Evolutionary conservation across 2,113 vertebrate genomes (phyloP).

Genomic region (Haemorhous mexicanus): DNA sequence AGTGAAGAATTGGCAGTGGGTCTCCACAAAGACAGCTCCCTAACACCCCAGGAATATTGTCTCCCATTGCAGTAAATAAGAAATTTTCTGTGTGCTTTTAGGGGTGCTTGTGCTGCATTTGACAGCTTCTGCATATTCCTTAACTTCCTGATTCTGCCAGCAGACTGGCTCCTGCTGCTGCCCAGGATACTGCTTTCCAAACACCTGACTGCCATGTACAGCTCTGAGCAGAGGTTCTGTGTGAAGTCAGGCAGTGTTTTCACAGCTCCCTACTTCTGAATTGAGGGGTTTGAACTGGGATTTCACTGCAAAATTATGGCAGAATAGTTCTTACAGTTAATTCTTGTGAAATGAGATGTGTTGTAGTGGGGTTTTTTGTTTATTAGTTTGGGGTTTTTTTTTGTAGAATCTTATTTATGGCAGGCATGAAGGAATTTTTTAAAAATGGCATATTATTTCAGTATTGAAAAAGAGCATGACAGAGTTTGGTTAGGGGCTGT

Average conservation of each 20-base stretch:
- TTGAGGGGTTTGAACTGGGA: background rate
- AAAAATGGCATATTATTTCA: background rate
- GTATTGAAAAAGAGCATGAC: background rate
- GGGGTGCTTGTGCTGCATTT: background rate
- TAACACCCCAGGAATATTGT: background rate
- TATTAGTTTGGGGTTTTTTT: fast-evolving
- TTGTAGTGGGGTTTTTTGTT: background rate
- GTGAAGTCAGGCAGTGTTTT: background rate
- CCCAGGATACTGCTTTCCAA: background rate
- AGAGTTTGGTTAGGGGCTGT: background rate
- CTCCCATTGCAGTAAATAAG: background rate
- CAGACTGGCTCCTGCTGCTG: background rate
- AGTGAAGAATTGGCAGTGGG: background rate
- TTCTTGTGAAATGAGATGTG: background rate
- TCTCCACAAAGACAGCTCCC: background rate
- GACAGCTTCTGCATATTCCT: background rate
- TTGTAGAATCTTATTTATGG: background rate
- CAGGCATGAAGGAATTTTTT: background rate
- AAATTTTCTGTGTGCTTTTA: background rate
- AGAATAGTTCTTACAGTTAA: background rate
- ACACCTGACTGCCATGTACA: background rate
- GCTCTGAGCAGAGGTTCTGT: background rate
- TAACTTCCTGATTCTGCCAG: background rate
- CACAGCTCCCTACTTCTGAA: background rate
- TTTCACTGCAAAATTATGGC: background rate